Evolutionary conservation across 2,797 vertebrate genomes (phyloP), one percentile per base, ranked within the genome.

Genomic region (Helarctos malayanus): DNA sequence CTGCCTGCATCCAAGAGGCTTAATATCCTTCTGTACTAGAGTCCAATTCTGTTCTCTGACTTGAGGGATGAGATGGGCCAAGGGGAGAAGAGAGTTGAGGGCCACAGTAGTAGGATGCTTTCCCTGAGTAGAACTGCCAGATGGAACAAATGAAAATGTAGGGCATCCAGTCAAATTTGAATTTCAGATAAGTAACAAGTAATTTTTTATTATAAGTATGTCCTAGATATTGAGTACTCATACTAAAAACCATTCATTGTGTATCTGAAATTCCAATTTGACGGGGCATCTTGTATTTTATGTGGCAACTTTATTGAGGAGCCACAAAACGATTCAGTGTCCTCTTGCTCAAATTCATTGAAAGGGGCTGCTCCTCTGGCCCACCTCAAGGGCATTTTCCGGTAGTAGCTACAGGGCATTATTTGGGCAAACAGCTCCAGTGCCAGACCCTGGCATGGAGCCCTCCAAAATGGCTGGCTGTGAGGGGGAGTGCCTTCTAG

Each of bases 401-500:
- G 8, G 27, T 32, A 5, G n/a, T 14, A 38, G 38, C 49, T 41
- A 59, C 0, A 0, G 65, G 47, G 12, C 2, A 4, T 19, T 29
- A n/a, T 79, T 13, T 61, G 91, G 69, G n/a, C 32, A 13, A 3
- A 4, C 1, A 7, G 69, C 16, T 38, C 85, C 35, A 3, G 35
- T 11, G 27, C 21, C 3, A 12, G 35, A 27, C 35, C 47, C 45
- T 14, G 13, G 41, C 49, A 76, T 8, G 10, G 47, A 83, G 9
- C 9, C 54, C 10, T 8, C 5, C 3, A 3, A 2, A 7, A 23
- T 25, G 38, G 16, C 29, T 14, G 21, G 4, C 25, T 7, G 19
- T 21, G 35, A 71, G 2, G 14, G 14, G 4, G 41, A n/a, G 6
- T 0, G 2, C 27, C 29, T 2, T 2, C 7, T 0, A 32, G 32